Evolutionary conservation across 2,888 invertebrate species (phyloP).

Genomic region (Nymphalis polychloros): DNA sequence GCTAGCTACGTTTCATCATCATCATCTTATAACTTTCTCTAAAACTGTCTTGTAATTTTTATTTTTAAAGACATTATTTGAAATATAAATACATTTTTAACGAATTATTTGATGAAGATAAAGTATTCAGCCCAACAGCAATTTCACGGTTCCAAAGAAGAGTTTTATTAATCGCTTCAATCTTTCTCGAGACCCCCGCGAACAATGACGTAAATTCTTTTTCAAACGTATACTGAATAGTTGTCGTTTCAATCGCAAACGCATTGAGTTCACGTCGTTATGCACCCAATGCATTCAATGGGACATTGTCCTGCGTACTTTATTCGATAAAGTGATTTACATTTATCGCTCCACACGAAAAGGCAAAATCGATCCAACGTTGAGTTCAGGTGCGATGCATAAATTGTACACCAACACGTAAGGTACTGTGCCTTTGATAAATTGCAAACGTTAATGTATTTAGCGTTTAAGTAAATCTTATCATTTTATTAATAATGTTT

Average conservation of each 20-base stretch:
- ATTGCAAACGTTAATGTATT: not conserved
- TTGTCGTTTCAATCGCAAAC: conserved; percentile 18
- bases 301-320: conserved; percentile 22
- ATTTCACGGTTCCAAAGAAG: not conserved
- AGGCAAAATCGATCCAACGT: conserved; percentile 15
- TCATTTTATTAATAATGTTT: too few species aligned
- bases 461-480: too few species aligned
- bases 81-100: too few species aligned
- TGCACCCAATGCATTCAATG: conserved; percentile 18
- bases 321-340: conserved; percentile 18
- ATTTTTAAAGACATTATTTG: too few species aligned
- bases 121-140: too few species aligned
- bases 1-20: too few species aligned
- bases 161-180: not conserved
- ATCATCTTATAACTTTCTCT: too few species aligned
- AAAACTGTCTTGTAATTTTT: too few species aligned
- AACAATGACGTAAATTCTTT: conserved; percentile 5
- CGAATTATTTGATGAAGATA: too few species aligned
- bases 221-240: conserved; percentile 1
- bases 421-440: not conserved
- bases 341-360: conserved; percentile 15
- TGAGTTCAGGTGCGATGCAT: conserved; percentile 11
- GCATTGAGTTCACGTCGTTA: conserved; percentile 20
- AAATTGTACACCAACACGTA: not conserved
- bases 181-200: not conserved